phyloP scores from a whole-genome alignment of 2,113 vertebrate genomes.

The Chrysochloris asiatica region DNA sequence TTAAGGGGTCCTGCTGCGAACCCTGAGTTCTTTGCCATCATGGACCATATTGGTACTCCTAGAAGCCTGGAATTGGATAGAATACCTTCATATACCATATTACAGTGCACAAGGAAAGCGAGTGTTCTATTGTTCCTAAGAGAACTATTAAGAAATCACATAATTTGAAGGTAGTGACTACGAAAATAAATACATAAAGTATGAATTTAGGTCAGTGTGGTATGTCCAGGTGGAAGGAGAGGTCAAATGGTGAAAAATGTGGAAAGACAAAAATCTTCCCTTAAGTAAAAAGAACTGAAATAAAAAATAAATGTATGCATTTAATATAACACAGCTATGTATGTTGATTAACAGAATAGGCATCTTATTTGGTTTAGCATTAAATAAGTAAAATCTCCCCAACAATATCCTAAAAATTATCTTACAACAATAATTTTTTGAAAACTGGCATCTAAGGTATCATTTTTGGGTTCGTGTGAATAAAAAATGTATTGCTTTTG shows the following conservation, averaged over 20 bases:
- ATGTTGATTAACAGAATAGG: background rate
- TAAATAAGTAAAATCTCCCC: background rate
- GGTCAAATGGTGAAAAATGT: constrained; percentile 2
- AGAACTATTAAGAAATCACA: background rate
- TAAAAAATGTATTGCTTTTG: constrained; percentile 28
- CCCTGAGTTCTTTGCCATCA: background rate
- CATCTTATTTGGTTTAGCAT: background rate
- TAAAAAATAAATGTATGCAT: background rate
- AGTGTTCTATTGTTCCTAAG: background rate
- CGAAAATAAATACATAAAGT: background rate
- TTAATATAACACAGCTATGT: background rate
- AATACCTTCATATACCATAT: background rate
- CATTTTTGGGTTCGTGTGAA: background rate
- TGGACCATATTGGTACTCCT: background rate
- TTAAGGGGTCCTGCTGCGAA: background rate
- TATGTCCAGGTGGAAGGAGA: background rate
- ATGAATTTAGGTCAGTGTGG: background rate
- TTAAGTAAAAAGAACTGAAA: background rate
- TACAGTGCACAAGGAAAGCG: background rate
- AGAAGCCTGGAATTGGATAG: background rate
- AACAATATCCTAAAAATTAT: background rate
- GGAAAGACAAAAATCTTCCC: background rate
- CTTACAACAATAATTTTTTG: constrained; percentile 8
- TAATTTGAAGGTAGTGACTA: background rate
- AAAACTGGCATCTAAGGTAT: constrained; percentile 12